Evolutionary conservation across 2,888 invertebrate genomes (phyloP).

Genomic region (Sipha maydis): DNA sequence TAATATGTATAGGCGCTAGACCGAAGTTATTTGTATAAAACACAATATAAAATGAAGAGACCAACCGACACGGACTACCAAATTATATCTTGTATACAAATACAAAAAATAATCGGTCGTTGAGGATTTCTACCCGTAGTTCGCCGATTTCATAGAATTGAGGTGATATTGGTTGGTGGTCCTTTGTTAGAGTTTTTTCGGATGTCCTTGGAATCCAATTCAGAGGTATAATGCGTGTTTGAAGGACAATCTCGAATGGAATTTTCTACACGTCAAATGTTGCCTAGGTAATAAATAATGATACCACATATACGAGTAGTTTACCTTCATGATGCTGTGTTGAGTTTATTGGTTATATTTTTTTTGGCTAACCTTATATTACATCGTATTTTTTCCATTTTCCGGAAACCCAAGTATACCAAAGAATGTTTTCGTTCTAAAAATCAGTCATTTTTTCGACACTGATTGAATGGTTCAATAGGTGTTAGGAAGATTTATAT

Average conservation of each 20-base stretch:
- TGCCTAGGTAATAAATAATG: slow-evolving; percentile 16
- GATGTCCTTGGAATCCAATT: slow-evolving; percentile 28
- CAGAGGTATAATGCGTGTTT: background rate
- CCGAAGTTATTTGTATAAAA: background rate
- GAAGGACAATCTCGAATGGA: slow-evolving; percentile 16
- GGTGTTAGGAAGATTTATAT: background rate
- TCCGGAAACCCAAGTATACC: background rate
- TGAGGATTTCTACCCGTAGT: background rate
- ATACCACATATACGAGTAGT: background rate
- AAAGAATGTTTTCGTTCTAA: background rate
- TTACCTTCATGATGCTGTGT: background rate
- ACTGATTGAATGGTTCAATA: background rate
- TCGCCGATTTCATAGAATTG: background rate
- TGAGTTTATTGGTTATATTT: background rate
- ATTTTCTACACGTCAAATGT: background rate
- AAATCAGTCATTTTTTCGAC: background rate
- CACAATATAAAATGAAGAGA: background rate
- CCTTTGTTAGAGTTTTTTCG: slow-evolving; percentile 23
- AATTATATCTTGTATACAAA: background rate
- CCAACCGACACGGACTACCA: too few species aligned
- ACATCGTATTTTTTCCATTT: background rate
- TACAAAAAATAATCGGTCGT: background rate
- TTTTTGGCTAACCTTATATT: background rate
- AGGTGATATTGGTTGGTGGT: slow-evolving; percentile 6
- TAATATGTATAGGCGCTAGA: background rate